phyloP scores from a whole-genome alignment of 2,888 invertebrate genomes.

The Spilarctia lutea region DNA sequence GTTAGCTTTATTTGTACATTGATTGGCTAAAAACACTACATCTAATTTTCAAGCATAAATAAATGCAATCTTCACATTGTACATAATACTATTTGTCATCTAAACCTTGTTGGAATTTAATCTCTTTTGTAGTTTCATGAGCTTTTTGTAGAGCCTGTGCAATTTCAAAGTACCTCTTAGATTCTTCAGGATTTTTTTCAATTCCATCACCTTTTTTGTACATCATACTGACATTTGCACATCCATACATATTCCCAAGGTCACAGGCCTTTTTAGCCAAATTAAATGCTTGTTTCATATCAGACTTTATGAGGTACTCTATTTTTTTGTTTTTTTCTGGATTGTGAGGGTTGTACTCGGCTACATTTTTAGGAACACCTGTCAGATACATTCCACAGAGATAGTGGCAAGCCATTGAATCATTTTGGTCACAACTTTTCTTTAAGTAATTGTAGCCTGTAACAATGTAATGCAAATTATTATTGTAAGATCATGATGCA shows the following conservation, averaged over 20 bases:
- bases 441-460: constrained; percentile 87
- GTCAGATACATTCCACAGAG: constrained; percentile 92
- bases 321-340: constrained; percentile 74
- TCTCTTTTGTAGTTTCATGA: constrained; percentile 83
- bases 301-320: constrained; percentile 87
- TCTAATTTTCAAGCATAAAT: constrained; percentile 36
- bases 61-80: constrained; percentile 19
- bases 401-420: constrained; percentile 92
- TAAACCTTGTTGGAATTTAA: constrained; percentile 87
- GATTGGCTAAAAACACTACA: constrained; percentile 33
- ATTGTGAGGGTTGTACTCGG: constrained; percentile 76
- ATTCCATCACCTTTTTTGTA: constrained; percentile 94
- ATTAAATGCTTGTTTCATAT: constrained; percentile 92
- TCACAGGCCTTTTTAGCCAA: constrained; percentile 94
- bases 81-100: constrained; percentile 53
- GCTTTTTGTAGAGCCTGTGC: constrained; percentile 91
- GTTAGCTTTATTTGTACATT: constrained; percentile 47
- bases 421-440: constrained; percentile 86
- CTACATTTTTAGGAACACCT: constrained; percentile 88
- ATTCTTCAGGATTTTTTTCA: constrained; percentile 89
- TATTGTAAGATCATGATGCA: not conserved
- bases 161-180: constrained; percentile 90
- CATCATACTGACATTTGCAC: constrained; percentile 96
- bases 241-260: constrained; percentile 93
- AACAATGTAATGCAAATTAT: constrained; percentile 22